Evolutionary conservation across 2,797 vertebrate species (phyloP).

Genomic region (Chrysocyon brachyurus): DNA sequence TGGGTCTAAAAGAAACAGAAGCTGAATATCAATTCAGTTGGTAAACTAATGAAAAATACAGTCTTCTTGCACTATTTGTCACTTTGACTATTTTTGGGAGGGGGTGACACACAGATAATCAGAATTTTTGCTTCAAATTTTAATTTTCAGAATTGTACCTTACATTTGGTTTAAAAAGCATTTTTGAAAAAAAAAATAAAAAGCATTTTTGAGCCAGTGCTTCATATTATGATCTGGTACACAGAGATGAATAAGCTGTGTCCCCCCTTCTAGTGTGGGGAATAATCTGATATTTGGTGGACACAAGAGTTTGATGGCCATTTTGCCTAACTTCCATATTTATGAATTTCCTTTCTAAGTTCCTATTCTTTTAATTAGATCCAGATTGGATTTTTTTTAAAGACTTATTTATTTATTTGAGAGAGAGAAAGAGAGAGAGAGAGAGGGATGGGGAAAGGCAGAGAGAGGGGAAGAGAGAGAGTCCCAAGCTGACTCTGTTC

Average conservation of each 20-base stretch:
- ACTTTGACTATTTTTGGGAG: background rate
- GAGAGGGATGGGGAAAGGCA: background rate
- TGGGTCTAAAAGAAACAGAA: slow-evolving; percentile 17
- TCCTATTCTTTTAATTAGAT: background rate
- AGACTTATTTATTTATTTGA: background rate
- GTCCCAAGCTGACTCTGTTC: background rate
- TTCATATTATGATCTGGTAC: background rate
- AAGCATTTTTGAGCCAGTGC: background rate
- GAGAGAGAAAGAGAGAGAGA: background rate
- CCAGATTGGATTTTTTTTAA: background rate
- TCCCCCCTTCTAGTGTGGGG: background rate
- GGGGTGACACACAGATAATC: background rate
- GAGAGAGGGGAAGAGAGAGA: background rate
- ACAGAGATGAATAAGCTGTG: background rate
- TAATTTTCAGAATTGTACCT: slow-evolving; percentile 18
- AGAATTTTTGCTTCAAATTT: slow-evolving; percentile 17
- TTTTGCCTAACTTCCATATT: background rate
- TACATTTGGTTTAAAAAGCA: background rate
- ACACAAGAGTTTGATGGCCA: background rate
- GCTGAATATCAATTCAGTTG: background rate
- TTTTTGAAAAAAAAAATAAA: background rate
- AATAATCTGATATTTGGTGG: background rate
- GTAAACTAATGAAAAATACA: background rate
- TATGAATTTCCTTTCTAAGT: background rate
- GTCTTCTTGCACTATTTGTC: background rate